Base-by-base conservation (phyloP, 2,113 vertebrate genomes). In the Dipodomys spectabilis region DNA sequence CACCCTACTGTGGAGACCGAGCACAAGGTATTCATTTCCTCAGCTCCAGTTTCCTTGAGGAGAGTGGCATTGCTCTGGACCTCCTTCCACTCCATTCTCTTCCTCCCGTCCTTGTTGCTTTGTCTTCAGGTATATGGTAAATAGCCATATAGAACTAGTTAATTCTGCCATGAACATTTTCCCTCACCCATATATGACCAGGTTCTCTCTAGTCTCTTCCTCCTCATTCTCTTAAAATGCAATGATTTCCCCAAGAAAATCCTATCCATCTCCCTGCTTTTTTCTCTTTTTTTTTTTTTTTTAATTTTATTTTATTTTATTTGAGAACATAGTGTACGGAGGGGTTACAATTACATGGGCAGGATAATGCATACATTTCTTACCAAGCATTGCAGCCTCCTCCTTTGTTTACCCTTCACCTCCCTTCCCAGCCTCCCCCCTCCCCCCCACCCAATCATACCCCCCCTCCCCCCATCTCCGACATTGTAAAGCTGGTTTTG, bases 101-200 rank as follows among this genome's bases (percentile, higher is more conserved):
- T 19, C n/a, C n/a, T 8, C 67, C 45, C 53, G 10, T 22, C 32
- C 12, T 3, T 22, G 18, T 16, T 15, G 2, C 88, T 30, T 65
- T 15, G 23, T 53, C 73, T 60, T 30, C 13, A 6, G 30, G n/a
- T 0, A 10, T 30, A 11, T 35, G 22, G 68, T 1, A 18, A 83
- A 44, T 28, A 35, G 27, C 11, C 1, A 30, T 4, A 22, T 1
- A 49, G 35, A 73, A 5, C 27, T 25, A 23, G 64, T 28, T 30
- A 13, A 18, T 49, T 57, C 27, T 12, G 28, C 57, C 3, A 0
- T 0, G 22, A 35, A 45, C 32, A 32, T 5, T 18, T 60, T 22
- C 39, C 32, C 6, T 72, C 28, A 9, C 32, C 20, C 18, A 4
- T 0, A 0, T 57, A 79, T 20, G 2, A 2, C 45, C 49, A 2